phyloP scores from a whole-genome alignment of 2,888 invertebrate genomes.

The Drosophila picticornis region DNA sequence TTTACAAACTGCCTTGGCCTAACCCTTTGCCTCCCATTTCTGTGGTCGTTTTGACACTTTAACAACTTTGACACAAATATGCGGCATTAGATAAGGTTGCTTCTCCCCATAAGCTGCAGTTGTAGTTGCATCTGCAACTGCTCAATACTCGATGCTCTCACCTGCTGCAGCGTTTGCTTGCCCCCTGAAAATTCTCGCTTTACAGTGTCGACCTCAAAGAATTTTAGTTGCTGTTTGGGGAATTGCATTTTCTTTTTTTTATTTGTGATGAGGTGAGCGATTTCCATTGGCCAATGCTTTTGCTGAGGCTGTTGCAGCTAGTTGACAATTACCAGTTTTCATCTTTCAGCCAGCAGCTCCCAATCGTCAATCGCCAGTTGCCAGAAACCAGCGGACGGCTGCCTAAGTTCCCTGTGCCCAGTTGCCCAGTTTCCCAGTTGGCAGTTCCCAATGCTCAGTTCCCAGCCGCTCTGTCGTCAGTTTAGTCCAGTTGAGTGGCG shows the following conservation, averaged over 20 bases:
- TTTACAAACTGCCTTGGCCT: not conserved
- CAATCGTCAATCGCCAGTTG: conserved; percentile 34
- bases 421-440: conserved; percentile 3
- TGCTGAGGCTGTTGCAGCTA: conserved; percentile 25
- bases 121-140: conserved; percentile 18
- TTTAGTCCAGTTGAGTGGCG: conserved; percentile 72
- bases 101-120: conserved; percentile 13
- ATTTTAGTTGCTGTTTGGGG: conserved; percentile 10
- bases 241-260: not conserved
- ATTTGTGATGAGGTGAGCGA: not conserved
- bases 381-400: not conserved
- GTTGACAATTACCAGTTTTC: conserved; percentile 46
- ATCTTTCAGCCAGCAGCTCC: conserved; percentile 24
- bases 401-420: conserved; percentile 27
- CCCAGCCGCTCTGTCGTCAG: conserved; percentile 75
- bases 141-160: conserved; percentile 7
- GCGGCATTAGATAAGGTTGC: conserved; percentile 24
- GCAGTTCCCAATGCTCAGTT: conserved; percentile 25
- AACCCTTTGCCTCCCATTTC: not conserved
- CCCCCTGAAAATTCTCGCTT: conserved; percentile 20
- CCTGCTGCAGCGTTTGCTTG: conserved; percentile 54
- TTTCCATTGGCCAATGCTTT: conserved; percentile 15
- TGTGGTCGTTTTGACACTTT: conserved; percentile 50
- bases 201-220: conserved; percentile 13
- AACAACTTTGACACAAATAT: conserved; percentile 64